A percentile compares a stretch with the other conserved stretches of the same genome.
phyloP scores from a whole-genome alignment of 2,797 vertebrate genomes.

The Acomys russatus region DNA sequence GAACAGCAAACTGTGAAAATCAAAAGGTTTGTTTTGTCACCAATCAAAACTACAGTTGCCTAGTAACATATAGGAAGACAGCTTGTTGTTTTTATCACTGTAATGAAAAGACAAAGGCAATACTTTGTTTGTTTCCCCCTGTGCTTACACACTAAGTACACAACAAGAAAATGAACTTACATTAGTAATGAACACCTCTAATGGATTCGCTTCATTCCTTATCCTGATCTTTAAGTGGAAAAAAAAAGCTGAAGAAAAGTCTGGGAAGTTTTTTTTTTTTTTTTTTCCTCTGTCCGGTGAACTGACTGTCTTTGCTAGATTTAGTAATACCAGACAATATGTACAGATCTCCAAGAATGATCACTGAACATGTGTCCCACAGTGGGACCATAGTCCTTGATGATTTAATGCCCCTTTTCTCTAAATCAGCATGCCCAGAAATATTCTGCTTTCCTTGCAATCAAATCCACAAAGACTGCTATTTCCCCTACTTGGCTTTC shows the following conservation, averaged over 20 bases:
- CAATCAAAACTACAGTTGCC: neutral
- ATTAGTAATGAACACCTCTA: neutral
- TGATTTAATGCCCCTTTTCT: neutral
- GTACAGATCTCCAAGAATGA: neutral
- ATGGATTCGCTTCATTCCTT: neutral
- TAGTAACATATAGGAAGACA: neutral
- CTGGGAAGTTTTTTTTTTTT: neutral
- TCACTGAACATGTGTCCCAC: neutral
- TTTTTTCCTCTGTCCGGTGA: neutral
- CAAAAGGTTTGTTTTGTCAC: neutral
- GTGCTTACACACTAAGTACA: neutral
- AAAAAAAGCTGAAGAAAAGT: neutral
- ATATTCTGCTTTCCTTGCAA: neutral
- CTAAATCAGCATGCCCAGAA: neutral
- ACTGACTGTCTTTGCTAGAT: neutral
- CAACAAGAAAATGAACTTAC: conserved; percentile 12
- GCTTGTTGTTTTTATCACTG: neutral
- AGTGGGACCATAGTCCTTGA: neutral
- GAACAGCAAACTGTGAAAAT: neutral
- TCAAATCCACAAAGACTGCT: neutral
- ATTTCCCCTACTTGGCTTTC: conserved; percentile 5
- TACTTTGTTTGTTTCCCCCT: neutral
- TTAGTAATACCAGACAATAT: neutral
- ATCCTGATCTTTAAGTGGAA: neutral
- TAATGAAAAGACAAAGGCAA: neutral